Base-by-base conservation (phyloP, 2,113 vertebrate species). In the Dinomys branickii region DNA sequence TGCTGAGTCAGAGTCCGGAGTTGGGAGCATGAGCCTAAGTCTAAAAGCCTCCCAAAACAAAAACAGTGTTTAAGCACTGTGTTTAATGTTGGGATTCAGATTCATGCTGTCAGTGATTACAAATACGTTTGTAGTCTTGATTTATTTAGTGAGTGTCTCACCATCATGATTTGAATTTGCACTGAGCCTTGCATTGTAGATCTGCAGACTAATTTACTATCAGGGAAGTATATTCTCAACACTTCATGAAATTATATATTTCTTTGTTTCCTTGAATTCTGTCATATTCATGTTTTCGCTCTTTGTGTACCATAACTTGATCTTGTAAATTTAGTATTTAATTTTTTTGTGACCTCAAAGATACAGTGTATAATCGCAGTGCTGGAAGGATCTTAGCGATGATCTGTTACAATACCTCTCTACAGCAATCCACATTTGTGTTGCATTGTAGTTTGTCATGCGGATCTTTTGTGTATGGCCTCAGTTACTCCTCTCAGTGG, bases 241-340 rank as follows among this genome's bases (percentile, higher is more conserved):
- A 80, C 35, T 2, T 91, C 44, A 33, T 96, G 44, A 83, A 69
- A 69, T 17, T 80, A 50, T 52, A 78, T 38, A 83, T 89, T 94
- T 94, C n/a, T 33, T 17, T 92, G 47, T 61, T 96, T 11, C 63
- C 20, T 58, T 84, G 81, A 88, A 82, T 95, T 71, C 69, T 97
- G 2, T 86, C 84, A 33, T 86, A 20, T 65, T 94, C 41, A 59
- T 65, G 33, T 95, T 96, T 93, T 96, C 52, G 90, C 8, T 95
- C 69, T 92, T 95, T 97, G 91, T 9, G 44, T 94, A 86, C 54
- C 54, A 94, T 75, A 75, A 87, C 69, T 96, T 96, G 50, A 87
- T 30, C 75, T 90, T 85, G 67, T 87, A 95, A 95, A 93, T 94
- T 80, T 92, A 96, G 65, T n/a, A 58, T n/a, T 71, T 90, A 17